A percentile compares a stretch with the other conserved stretches of the same genome.
phyloP scores from a whole-genome alignment of 2,888 invertebrate species.

The Myopa tessellatipennis region DNA sequence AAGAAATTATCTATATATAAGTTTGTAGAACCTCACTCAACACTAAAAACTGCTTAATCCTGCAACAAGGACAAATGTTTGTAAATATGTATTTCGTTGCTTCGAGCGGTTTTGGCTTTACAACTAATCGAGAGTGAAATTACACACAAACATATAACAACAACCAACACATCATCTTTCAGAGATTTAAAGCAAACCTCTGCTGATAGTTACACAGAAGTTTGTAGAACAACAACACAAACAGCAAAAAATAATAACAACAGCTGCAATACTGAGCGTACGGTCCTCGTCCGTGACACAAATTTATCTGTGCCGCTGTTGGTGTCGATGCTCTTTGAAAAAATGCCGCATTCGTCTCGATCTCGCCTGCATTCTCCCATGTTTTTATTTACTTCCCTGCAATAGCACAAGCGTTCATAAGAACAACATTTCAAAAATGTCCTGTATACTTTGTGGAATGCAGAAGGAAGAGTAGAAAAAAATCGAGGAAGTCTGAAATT shows the following conservation, averaged over 20 bases:
- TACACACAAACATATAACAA: neutral
- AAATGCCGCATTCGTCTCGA: neutral
- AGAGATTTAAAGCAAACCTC: constrained; percentile 6
- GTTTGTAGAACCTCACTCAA: no score
- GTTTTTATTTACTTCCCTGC: neutral
- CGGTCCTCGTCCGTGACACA: neutral
- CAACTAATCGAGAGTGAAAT: constrained; percentile 4
- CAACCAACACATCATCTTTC: neutral
- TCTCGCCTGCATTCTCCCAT: neutral
- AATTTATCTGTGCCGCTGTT: neutral
- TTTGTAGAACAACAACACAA: no score
- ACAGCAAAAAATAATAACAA: neutral
- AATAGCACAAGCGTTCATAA: neutral
- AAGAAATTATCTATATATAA: no score
- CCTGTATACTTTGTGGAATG: neutral
- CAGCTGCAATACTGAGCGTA: neutral
- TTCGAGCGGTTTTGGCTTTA: neutral
- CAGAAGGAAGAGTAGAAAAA: neutral
- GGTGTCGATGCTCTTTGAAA: neutral
- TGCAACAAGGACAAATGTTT: no score
- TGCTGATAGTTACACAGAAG: neutral
- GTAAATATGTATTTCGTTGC: no score
- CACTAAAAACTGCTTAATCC: no score
- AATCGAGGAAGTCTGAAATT: neutral
- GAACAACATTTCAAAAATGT: constrained; percentile 26